A percentile compares a stretch with the other conserved stretches of the same genome.
Conservation (phyloP, 2,888 invertebrate species). For the Rhodophaea formosa region DNA sequence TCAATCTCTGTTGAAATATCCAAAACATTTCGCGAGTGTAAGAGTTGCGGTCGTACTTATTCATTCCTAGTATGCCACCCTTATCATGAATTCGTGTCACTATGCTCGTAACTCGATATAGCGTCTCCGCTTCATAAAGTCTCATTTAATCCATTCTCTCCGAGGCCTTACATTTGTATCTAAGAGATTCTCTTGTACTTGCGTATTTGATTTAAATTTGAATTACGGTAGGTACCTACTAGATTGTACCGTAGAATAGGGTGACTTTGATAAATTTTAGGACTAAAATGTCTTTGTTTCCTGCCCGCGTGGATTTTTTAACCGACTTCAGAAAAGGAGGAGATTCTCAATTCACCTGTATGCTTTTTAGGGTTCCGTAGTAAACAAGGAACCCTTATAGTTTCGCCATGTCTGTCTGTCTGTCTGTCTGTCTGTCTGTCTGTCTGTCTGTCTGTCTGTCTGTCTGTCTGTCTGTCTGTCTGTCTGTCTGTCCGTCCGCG, state of each 20-base stretch:
- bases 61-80: background rate
- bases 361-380: too few relatives aligned
- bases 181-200: background rate
- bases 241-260: background rate
- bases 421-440: too few relatives aligned
- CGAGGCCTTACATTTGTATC: background rate
- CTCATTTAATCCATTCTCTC: conserved; percentile 12
- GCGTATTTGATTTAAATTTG: background rate
- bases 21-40: background rate
- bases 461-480: too few relatives aligned
- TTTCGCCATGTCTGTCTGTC: too few relatives aligned
- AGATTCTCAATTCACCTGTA: too few relatives aligned
- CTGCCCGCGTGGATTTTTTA: too few relatives aligned
- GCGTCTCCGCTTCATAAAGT: conserved; percentile 4
- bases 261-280: too few relatives aligned
- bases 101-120: conserved; percentile 1
- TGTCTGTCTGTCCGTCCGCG: too few relatives aligned
- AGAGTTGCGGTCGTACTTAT: background rate
- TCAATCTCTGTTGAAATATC: background rate
- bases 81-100: background rate
- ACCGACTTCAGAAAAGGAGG: too few relatives aligned
- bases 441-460: too few relatives aligned
- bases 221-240: background rate
- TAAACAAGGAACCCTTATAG: too few relatives aligned
- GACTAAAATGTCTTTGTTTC: too few relatives aligned